phyloP scores from a whole-genome alignment of 2,888 invertebrate genomes.

The Ephialtes manifestator region DNA sequence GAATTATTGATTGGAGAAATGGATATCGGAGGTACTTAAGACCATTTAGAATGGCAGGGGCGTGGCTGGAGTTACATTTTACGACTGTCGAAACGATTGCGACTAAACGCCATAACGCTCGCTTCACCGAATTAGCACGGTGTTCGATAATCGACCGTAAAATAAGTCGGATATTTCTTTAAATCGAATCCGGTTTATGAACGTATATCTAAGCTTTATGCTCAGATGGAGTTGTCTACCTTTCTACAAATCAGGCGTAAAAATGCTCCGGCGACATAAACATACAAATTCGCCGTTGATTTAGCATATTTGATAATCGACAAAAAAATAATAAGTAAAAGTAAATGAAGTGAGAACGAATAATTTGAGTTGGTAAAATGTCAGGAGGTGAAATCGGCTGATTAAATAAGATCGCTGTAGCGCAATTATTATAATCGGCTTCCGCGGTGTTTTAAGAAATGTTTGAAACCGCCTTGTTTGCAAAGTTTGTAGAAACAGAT shows the following conservation, averaged over 20 bases:
- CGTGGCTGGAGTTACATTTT: neutral
- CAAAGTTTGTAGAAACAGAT: conserved; percentile 10
- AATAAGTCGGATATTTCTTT: conserved; percentile 32
- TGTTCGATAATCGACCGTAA: conserved; percentile 50
- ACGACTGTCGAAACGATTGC: conserved; percentile 2
- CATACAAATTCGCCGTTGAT: conserved; percentile 35
- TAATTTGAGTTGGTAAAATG: conserved; percentile 37
- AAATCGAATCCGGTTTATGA: conserved; percentile 40
- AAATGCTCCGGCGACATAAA: conserved; percentile 7
- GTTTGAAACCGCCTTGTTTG: conserved; percentile 2
- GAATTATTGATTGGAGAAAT: conserved; percentile 45
- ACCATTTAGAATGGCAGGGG: neutral
- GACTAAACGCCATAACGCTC: conserved; percentile 2
- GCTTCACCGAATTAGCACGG: conserved; percentile 55
- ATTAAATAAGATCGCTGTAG: conserved; percentile 52
- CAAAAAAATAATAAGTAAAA: conserved; percentile 34
- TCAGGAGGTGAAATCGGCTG: conserved; percentile 58
- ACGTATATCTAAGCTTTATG: neutral
- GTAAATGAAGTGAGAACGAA: neutral
- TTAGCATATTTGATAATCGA: conserved; percentile 5
- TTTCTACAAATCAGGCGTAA: conserved; percentile 44
- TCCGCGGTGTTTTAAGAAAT: neutral
- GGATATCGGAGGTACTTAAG: neutral
- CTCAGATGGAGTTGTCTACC: conserved; percentile 13
- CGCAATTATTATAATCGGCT: conserved; percentile 39